Evolutionary conservation across 2,113 vertebrate genomes (phyloP), one percentile per base, ranked within the genome.

Genomic region (Amazona vittata): DNA sequence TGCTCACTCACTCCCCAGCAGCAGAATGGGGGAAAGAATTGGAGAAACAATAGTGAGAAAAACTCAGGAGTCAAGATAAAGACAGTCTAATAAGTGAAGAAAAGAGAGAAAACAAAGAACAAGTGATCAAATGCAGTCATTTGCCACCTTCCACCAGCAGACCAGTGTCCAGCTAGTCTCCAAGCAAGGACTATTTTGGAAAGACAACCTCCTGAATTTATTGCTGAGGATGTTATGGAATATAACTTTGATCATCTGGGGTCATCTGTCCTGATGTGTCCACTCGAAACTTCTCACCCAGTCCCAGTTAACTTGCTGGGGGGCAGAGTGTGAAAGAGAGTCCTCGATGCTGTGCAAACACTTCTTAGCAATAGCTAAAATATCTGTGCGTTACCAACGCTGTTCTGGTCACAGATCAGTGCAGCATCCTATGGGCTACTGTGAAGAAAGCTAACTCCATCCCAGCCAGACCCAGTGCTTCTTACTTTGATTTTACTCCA

Each of bases 281-380:
- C 12, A 33, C 39, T 67, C 24, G n/a, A 46, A 57, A 86, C 3
- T 22, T 65, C n/a, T 70, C 1, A 8, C 17, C 4, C 5, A 57
- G 55, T 14, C 3, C 10, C 0, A 17, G 6, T 4, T 17, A 50
- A 35, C 5, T 69, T 33, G 2, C 7, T 33, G 25, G 1, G 3
- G 41, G 5, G 5, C 11, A 33, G 33, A 47, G 7, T 21, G 33
- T 76, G 75, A 75, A 91, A 49, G 6, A 53, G 16, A 65, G 29
- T 62, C 33, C 7, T 67, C 3, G 1, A 71, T 3, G 3, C 16
- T 41, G 28, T 46, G 25, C 46, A 80, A 83, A 31, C 4, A 28
- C 24, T 89, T 41, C 37, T 67, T 13, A 50, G 16, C 16, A 68
- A 47, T n/a, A 57, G 74, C 33, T 41, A 28, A 78, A 90, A n/a